Evolutionary conservation across 1,140 invertebrate species (phyloP).

Genomic region (Bombus terrestris): DNA sequence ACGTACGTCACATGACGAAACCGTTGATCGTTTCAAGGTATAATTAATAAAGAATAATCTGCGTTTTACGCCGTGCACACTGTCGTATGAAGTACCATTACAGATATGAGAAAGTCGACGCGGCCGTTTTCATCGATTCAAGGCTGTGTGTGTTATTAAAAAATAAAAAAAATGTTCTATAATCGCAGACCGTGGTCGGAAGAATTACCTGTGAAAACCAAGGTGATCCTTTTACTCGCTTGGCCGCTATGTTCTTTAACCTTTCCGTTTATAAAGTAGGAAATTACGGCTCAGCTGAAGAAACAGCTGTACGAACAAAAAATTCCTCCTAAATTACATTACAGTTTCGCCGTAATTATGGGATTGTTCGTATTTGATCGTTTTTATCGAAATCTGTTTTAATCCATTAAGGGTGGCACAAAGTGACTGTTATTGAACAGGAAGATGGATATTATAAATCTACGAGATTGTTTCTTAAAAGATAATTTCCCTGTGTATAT

Average conservation of each 20-base stretch:
- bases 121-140: background rate
- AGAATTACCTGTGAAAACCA: slow-evolving; percentile 23
- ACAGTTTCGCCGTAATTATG: too few species aligned
- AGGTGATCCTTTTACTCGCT: slow-evolving; percentile 41
- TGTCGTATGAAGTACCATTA: background rate
- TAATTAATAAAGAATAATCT: background rate
- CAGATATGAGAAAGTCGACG: background rate
- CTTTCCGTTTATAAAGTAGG: slow-evolving; percentile 4
- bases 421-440: too few species aligned
- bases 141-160: background rate
- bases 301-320: background rate
- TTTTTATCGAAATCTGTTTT: too few species aligned
- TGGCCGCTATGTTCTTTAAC: background rate
- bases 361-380: too few species aligned
- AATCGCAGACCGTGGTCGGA: background rate
- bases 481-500: too few species aligned
- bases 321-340: background rate
- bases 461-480: too few species aligned
- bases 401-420: too few species aligned
- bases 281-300: slow-evolving; percentile 3
- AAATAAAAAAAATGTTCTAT: background rate
- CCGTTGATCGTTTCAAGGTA: background rate
- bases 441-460: too few species aligned
- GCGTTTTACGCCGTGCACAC: background rate
- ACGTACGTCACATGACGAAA: background rate